phyloP scores from a whole-genome alignment of 2,113 vertebrate species.

The Nycticorax nycticorax region DNA sequence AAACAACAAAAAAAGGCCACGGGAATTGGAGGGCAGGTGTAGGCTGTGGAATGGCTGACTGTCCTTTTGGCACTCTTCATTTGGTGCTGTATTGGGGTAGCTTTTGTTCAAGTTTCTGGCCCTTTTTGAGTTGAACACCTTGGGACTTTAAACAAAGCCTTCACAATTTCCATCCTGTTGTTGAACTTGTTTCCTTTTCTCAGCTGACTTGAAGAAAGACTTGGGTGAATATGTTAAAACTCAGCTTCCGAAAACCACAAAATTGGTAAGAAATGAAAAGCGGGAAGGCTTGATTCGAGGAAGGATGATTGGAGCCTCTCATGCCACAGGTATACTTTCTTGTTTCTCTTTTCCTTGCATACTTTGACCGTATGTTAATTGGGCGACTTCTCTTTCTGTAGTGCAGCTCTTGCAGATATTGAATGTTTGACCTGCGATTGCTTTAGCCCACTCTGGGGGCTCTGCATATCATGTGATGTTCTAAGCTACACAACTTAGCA shows the following conservation, averaged over 20 bases:
- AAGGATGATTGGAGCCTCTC: slow-evolving; percentile 93
- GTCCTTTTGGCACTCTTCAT: background rate
- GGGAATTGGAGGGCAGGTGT: background rate
- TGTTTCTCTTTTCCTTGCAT: background rate
- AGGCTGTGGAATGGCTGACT: background rate
- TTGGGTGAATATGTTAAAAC: slow-evolving; percentile 81
- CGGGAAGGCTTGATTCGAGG: slow-evolving; percentile 95
- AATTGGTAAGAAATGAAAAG: slow-evolving; percentile 86
- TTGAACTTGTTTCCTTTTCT: slow-evolving; percentile 2
- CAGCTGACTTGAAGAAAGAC: slow-evolving; percentile 90
- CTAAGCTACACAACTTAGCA: background rate
- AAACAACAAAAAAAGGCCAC: background rate
- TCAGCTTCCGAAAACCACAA: slow-evolving; percentile 81
- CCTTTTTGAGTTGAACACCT: background rate
- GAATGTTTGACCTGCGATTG: background rate
- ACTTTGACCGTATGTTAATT: background rate
- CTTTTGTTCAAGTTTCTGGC: background rate
- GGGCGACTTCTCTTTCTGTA: background rate
- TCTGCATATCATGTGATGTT: background rate
- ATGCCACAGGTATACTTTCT: slow-evolving; percentile 82
- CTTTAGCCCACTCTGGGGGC: background rate
- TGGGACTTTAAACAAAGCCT: background rate
- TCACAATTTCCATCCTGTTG: background rate
- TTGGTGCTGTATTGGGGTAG: background rate
- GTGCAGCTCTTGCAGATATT: background rate